Evolutionary conservation across 2,888 invertebrate species (phyloP).

Genomic region (Syrphus vitripennis): DNA sequence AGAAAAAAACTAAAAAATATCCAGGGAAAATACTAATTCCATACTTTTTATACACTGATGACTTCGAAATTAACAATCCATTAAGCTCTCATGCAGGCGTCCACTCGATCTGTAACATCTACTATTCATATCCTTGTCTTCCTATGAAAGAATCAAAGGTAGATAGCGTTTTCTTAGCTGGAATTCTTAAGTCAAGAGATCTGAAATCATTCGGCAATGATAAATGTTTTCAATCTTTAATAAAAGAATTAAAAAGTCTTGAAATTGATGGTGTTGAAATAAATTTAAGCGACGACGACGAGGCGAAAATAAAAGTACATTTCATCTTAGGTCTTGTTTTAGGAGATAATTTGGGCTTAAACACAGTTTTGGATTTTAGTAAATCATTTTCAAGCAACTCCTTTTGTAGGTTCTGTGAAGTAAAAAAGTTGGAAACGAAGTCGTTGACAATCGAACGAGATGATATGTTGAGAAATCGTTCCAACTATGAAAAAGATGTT

Average conservation of each 20-base stretch:
- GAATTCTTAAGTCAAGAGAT: constrained; percentile 13
- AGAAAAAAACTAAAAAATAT: neutral
- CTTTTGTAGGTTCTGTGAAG: constrained; percentile 74
- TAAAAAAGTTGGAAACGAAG: constrained; percentile 53
- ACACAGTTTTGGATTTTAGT: no score
- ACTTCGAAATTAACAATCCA: neutral
- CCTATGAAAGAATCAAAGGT: constrained; percentile 20
- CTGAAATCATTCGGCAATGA: constrained; percentile 23
- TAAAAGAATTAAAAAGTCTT: neutral
- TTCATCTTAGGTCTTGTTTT: constrained; percentile 53
- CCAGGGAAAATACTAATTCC: no score
- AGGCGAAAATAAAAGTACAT: constrained; percentile 8
- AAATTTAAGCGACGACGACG: neutral
- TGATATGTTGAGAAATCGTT: constrained; percentile 56
- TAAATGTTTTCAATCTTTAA: constrained; percentile 18
- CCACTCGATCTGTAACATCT: constrained; percentile 26
- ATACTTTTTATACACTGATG: neutral
- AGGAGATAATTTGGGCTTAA: no score
- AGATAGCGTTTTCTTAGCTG: constrained; percentile 20
- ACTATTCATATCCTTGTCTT: constrained; percentile 39
- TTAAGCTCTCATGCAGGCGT: constrained; percentile 23
- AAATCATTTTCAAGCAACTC: no score
- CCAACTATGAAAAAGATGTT: constrained; percentile 68
- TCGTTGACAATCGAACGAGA: constrained; percentile 54
- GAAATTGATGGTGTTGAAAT: neutral